Percentiles rank a stretch among this genome's conserved stretches.
Conservation (phyloP, 2,888 invertebrate genomes). For the Hirtodrosophila confusa region DNA sequence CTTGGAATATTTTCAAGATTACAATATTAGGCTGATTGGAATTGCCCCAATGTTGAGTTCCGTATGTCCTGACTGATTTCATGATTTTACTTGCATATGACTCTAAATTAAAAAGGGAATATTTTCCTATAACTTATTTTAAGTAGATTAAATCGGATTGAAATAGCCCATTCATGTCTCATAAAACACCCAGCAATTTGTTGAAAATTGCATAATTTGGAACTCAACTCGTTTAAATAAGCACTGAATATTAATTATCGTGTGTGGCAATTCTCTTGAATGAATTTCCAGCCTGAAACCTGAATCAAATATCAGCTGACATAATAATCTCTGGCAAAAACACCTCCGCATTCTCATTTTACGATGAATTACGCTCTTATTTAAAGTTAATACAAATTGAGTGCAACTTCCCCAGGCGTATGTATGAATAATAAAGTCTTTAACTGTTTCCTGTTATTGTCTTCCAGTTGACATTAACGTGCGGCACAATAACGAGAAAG, state of each 20-base stretch:
- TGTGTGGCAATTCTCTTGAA: background rate
- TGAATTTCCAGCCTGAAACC: slow-evolving; percentile 8
- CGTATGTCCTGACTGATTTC: no score
- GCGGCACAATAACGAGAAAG: slow-evolving; percentile 30
- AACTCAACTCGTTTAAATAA: background rate
- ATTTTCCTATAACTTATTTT: no score
- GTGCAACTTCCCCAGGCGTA: slow-evolving; percentile 13
- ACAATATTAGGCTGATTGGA: no score
- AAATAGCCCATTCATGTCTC: no score
- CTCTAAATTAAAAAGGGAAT: no score
- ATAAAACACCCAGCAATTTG: no score
- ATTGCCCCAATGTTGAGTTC: no score
- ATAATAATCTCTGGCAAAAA: slow-evolving; percentile 15
- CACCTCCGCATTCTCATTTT: slow-evolving; percentile 33
- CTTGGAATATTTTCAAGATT: no score
- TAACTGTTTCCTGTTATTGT: slow-evolving; percentile 37
- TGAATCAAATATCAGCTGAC: slow-evolving; percentile 26
- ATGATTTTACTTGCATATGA: no score
- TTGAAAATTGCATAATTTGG: no score
- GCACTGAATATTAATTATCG: background rate
- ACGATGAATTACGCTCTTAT: slow-evolving; percentile 14
- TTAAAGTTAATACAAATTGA: slow-evolving; percentile 12
- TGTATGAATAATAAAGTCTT: slow-evolving; percentile 23
- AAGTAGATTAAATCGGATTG: no score
- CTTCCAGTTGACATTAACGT: slow-evolving; percentile 42